A percentile compares a stretch with the other conserved stretches of the same genome.
These are phyloP conservation scores for Sminthopsis crassicaudata DNA, from an alignment of 2,113 vertebrate species.

Conservation along the genomic window DNA sequence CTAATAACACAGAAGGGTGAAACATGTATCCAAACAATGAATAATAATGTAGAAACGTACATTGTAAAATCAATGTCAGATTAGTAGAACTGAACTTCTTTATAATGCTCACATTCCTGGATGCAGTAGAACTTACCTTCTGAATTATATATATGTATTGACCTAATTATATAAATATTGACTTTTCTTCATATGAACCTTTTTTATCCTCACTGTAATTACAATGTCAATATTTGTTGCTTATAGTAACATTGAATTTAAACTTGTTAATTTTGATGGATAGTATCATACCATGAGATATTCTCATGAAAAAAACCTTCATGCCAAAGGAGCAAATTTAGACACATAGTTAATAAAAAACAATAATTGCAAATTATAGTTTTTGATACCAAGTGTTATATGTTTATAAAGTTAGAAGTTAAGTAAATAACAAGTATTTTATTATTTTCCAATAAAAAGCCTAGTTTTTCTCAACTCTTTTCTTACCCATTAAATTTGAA, in stretches of 20 bases:
- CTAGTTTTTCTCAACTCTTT: not conserved
- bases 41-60: conserved; percentile 74
- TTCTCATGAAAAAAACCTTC: not conserved
- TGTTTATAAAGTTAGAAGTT: not conserved
- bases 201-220: conserved; percentile 81
- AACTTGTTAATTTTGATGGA: conserved; percentile 84
- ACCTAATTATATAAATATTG: conserved; percentile 88
- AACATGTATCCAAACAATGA: conserved; percentile 77
- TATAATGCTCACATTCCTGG: conserved; percentile 67
- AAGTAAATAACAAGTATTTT: not conserved
- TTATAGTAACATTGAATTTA: conserved; percentile 81
- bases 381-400: not conserved
- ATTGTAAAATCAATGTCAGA: conserved; percentile 82
- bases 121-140: conserved; percentile 71
- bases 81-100: conserved; percentile 72
- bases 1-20: conserved; percentile 77
- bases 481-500: too few species aligned
- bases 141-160: conserved; percentile 85
- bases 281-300: conserved; percentile 70
- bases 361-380: not conserved
- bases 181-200: conserved; percentile 81
- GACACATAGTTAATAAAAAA: conserved; percentile 53
- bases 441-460: not conserved
- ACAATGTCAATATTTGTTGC: conserved; percentile 84
- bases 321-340: not conserved